Evolutionary conservation across 2,113 vertebrate species (phyloP), one percentile per base, ranked within the genome.

Genomic region (Arizona elegans): DNA sequence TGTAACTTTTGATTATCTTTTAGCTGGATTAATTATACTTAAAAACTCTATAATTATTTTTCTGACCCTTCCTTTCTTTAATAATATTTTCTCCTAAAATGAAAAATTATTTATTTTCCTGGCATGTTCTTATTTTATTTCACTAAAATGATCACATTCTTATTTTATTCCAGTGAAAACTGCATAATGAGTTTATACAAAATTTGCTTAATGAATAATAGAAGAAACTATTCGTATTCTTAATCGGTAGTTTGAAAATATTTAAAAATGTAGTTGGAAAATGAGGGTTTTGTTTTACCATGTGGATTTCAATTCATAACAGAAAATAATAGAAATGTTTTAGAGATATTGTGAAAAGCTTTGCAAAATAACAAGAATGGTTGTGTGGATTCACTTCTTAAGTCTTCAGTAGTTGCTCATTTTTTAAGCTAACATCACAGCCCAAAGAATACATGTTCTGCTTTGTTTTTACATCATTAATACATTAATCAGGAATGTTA

Each of bases 401-500:
- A 53, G 19, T 65, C 29, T 89, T 81, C 52, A 89, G n/a, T 33
- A 56, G 43, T 62, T 75, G 52, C 33, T 70, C 58, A 26, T 92
- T 59, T 54, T n/a, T 86, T 65, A 23, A 92, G 26, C 19, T 92
- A 47, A 87, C 9, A 1, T 47, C 55, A 59, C 2, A 88, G 19
- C 13, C 86, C n/a, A 70, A 70, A 81, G 2, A 92, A 29, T 62
- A 55, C 1, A 38, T 70, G 26, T 54, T 93, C 89, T 0, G 26
- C 92, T 94, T 92, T 65, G 95, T 53, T 52, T 0, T 0, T 91
- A 91, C 15, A 5, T 92, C 12, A 12, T 92, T 91, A 54, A 38
- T 91, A 90, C 38, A 62, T 94, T 55, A 24, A 53, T 88, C 91
- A 91, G 54, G 53, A 93, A 93, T 94, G 92, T 43, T 43, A 52